Evolutionary conservation across 2,797 vertebrate genomes (phyloP).

Genomic region (Ctenochaetus hawaiiensis): DNA sequence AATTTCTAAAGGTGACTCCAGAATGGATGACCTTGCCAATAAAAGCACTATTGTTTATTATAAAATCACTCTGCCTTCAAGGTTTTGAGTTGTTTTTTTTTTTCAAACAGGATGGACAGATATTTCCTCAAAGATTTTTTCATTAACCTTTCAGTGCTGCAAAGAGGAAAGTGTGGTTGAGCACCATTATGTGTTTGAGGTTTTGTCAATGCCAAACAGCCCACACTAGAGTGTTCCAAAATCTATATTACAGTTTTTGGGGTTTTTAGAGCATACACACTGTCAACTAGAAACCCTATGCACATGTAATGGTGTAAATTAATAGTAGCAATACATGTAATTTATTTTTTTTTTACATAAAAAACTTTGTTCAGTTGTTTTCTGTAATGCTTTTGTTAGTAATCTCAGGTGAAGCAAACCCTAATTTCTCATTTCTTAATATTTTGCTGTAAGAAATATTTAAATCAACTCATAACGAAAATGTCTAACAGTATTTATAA

Average conservation of each 20-base stretch:
- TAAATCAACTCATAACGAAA: neutral
- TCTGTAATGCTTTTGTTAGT: neutral
- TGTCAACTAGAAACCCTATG: neutral
- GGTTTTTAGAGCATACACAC: neutral
- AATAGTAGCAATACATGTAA: no score
- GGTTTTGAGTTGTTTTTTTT: constrained; percentile 2
- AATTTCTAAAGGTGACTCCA: constrained; percentile 75
- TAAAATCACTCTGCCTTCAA: constrained; percentile 40
- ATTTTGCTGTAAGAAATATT: neutral
- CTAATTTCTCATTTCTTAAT: neutral
- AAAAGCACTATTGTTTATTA: constrained; percentile 59
- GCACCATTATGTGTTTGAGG: constrained; percentile 12
- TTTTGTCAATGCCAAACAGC: constrained; percentile 12
- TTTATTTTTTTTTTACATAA: neutral
- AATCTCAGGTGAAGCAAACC: neutral
- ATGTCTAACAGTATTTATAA: neutral
- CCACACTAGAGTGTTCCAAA: neutral
- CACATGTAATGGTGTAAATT: neutral
- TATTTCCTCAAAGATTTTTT: constrained; percentile 32
- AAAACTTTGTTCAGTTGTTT: neutral
- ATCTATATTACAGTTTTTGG: neutral
- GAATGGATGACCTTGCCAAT: constrained; percentile 75
- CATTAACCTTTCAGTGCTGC: constrained; percentile 1
- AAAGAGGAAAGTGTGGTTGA: constrained; percentile 24
- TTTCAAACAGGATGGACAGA: constrained; percentile 4